Conservation (phyloP, 1,140 invertebrate genomes). For the Zaprionus camerounensis region DNA sequence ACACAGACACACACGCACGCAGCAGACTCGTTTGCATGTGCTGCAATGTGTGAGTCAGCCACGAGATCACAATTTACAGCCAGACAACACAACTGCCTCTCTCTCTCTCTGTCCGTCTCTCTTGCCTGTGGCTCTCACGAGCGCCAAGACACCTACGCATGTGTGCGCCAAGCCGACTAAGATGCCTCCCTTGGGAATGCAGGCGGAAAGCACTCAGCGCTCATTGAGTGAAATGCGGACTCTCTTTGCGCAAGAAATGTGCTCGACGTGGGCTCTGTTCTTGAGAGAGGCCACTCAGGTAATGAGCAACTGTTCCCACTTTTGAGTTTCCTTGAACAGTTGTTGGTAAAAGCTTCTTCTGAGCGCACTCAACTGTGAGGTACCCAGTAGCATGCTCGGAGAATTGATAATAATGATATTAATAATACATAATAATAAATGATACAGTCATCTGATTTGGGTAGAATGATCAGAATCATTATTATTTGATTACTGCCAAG, state of each 20-base stretch:
- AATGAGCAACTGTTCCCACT: constrained; percentile 3
- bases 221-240: neutral
- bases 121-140: neutral
- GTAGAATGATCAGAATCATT: no score
- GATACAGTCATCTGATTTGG: no score
- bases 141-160: constrained; percentile 29
- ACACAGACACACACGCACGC: neutral
- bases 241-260: neutral
- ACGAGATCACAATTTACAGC: constrained; percentile 33
- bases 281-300: neutral
- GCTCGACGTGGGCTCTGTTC: neutral
- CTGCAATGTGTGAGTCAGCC: constrained; percentile 38
- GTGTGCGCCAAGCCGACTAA: constrained; percentile 1
- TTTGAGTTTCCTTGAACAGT: constrained; percentile 1
- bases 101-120: neutral
- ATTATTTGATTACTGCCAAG: no score
- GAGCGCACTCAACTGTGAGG: neutral
- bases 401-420: no score
- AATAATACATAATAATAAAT: no score
- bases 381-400: neutral
- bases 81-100: neutral
- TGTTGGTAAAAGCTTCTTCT: neutral
- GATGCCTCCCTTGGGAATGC: neutral
- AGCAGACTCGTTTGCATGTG: neutral
- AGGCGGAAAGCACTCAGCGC: neutral